Evolutionary conservation across 2,888 invertebrate genomes (phyloP).

Genomic region (Miltochrista miniata): DNA sequence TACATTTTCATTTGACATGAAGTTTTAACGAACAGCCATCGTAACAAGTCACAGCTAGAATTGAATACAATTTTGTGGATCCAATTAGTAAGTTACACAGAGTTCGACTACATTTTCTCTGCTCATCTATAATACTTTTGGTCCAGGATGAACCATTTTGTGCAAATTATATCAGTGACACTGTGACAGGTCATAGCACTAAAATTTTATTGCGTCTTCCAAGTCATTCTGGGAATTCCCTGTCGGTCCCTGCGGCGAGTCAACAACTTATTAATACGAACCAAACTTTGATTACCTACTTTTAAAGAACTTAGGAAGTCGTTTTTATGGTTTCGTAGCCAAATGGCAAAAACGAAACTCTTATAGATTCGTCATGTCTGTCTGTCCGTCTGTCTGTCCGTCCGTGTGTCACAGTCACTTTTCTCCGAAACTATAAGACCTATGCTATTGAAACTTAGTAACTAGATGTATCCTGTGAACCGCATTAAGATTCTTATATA

Average conservation of each 20-base stretch:
- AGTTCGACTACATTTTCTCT: constrained; percentile 62
- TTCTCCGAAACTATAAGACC: no score
- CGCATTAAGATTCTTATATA: no score
- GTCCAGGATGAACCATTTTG: constrained; percentile 76
- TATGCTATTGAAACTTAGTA: no score
- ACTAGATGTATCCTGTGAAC: no score
- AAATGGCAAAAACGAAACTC: no score
- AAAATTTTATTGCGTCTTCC: constrained; percentile 46
- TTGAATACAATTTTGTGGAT: constrained; percentile 58
- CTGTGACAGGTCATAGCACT: constrained; percentile 67
- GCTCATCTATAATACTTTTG: constrained; percentile 73
- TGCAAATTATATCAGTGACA: constrained; percentile 77
- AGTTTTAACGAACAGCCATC: constrained; percentile 63
- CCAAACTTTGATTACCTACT: constrained; percentile 3
- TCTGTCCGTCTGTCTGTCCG: no score
- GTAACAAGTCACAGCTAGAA: constrained; percentile 42
- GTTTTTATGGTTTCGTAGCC: no score
- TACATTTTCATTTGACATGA: constrained; percentile 55
- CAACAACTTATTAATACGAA: constrained; percentile 8
- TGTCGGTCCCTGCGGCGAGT: no score
- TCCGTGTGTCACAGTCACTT: no score
- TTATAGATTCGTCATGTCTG: no score
- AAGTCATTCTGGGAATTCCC: constrained; percentile 47
- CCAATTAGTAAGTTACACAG: constrained; percentile 71
- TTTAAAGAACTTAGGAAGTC: constrained; percentile 5